Evolutionary conservation across 2,888 invertebrate species (phyloP), one percentile per base, ranked within the genome.

Genomic region (Phaonia tiefii): DNA sequence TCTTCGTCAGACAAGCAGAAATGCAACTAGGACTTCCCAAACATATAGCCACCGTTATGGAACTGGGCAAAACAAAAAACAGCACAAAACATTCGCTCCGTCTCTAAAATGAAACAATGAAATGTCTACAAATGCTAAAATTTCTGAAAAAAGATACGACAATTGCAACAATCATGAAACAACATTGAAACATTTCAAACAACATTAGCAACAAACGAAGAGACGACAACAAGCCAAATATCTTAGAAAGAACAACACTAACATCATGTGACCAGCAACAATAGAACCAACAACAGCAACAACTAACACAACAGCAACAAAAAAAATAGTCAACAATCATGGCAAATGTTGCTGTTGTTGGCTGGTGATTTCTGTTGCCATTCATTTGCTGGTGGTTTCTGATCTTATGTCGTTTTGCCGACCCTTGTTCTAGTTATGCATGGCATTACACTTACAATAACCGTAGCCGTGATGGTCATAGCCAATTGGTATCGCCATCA

Each of bases 381-480:
- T 66, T n/a, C n/a, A n/a, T n/a, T n/a, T 31, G 71, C 22, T 65
- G 39, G 58, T 39, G 58, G 65, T 82, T 58, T 79, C 54, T 80
- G 76, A 39, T 80, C 71, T 82, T 76, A 70, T 74, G 74, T 76
- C 63, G 42, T 77, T 75, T 76, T 75, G 79, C 79, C 80, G 79
- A 80, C 82, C 82, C 83, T 83, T 83, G 83, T 79, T 83, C 80
- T 79, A 82, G 83, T 83, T 82, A 80, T 83, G 84, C 83, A 82
- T 44, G 39, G 22, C 39, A 20, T 58, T 17, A 54, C 69, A 69
- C n/a, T n/a, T n/a, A n/a, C n/a, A n/a, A n/a, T n/a, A n/a, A n/a
- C n/a, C n/a, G n/a, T n/a, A n/a, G n/a, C n/a, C n/a, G n/a, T n/a
- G n/a, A 22, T 39, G 25, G 66, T 26, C 26, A 25, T 66, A n/a